A percentile compares a stretch with the other conserved stretches of the same genome.
Evolutionary conservation across 2,113 vertebrate species (phyloP).

Genomic region (Zeus faber): DNA sequence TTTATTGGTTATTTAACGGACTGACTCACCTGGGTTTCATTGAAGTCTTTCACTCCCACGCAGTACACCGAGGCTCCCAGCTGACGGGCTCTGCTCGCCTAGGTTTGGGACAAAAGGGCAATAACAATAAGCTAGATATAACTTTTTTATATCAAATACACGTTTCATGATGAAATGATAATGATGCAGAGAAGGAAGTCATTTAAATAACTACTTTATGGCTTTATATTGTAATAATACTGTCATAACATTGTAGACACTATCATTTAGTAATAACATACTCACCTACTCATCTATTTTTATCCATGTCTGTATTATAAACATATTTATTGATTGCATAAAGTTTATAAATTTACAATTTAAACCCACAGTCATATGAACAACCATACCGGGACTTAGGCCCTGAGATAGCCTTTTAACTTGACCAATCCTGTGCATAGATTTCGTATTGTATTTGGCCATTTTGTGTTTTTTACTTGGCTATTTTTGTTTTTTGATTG

Average conservation of each 20-base stretch:
- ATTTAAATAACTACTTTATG: no score
- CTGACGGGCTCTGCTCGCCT: conserved; percentile 91
- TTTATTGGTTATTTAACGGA: not conserved
- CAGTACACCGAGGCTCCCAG: conserved; percentile 95
- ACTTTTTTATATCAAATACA: not conserved
- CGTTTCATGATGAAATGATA: not conserved
- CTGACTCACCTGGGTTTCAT: conserved; percentile 90
- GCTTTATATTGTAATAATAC: not conserved
- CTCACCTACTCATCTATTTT: no score
- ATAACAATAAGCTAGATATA: not conserved
- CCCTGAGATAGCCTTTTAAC: no score
- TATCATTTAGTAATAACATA: not conserved
- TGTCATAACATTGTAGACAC: not conserved
- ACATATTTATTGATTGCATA: no score
- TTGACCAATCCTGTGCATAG: no score
- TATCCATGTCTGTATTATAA: no score
- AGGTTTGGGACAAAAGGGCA: conserved; percentile 1
- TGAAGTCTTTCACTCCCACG: conserved; percentile 97
- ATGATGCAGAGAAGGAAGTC: not conserved
- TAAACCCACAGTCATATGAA: no score
- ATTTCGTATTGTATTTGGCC: no score
- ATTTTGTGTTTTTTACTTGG: no score
- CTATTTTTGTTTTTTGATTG: no score
- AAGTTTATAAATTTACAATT: no score
- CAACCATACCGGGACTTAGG: no score